A percentile compares a stretch with the other conserved stretches of the same genome.
Conservation (phyloP, 1,140 invertebrate species). For the Neodiprion pinetum region DNA sequence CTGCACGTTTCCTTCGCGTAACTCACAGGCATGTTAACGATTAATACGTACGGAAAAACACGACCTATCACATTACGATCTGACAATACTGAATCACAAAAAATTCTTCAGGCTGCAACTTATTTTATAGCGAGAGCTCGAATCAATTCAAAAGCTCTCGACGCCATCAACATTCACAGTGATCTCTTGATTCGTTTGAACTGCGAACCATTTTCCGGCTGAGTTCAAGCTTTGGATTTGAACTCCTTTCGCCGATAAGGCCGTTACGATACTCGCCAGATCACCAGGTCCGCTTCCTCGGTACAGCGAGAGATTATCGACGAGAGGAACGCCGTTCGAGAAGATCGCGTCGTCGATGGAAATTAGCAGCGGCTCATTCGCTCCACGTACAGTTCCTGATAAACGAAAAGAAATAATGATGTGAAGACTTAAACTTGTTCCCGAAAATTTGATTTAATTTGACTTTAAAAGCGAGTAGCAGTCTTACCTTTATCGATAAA, state of each 20-base stretch:
- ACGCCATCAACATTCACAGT: constrained; percentile 40
- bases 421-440: background rate
- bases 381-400: constrained; percentile 52
- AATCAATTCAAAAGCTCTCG: constrained; percentile 38
- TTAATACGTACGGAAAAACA: no score
- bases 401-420: constrained; percentile 22
- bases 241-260: constrained; percentile 34
- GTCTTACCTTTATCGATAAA: no score
- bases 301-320: constrained; percentile 49
- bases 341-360: constrained; percentile 53
- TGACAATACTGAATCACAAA: no score
- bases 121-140: background rate
- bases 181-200: constrained; percentile 47
- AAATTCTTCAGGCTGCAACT: no score
- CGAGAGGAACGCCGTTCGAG: constrained; percentile 47
- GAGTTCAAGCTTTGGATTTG: constrained; percentile 44
- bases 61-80: no score
- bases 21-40: no score
- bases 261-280: constrained; percentile 43
- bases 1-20: no score
- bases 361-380: constrained; percentile 46
- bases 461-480: background rate
- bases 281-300: constrained; percentile 38
- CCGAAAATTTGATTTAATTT: constrained; percentile 19
- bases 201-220: constrained; percentile 44